phyloP scores from a whole-genome alignment of 2,888 invertebrate genomes.

The Phalera bucephala region DNA sequence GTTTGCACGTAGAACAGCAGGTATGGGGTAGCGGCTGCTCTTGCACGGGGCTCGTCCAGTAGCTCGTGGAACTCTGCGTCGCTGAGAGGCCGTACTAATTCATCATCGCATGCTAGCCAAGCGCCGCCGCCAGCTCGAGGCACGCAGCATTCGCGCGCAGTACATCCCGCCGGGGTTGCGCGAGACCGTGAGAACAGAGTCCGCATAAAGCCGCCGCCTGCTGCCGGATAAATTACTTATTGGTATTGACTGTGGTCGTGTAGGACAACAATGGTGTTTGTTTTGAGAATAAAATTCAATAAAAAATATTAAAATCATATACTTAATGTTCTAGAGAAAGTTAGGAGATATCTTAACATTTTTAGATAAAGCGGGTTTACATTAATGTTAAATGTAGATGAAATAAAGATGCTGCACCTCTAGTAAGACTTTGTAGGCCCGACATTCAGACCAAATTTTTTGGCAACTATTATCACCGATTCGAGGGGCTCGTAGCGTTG shows the following conservation, averaged over 20 bases:
- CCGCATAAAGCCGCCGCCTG: constrained; percentile 65
- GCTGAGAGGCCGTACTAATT: constrained; percentile 90
- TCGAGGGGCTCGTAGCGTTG: too few relatives aligned
- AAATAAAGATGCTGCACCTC: too few relatives aligned
- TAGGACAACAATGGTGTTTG: neutral
- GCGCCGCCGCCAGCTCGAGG: constrained; percentile 69
- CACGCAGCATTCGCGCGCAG: constrained; percentile 81
- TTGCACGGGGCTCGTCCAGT: constrained; percentile 87
- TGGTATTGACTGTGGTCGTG: too few relatives aligned
- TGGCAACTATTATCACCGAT: too few relatives aligned
- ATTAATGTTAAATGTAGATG: too few relatives aligned
- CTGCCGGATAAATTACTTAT: too few relatives aligned
- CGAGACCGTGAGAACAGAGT: constrained; percentile 61
- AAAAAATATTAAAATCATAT: constrained; percentile 22
- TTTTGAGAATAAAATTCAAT: too few relatives aligned
- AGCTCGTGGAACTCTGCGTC: constrained; percentile 90
- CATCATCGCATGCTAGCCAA: constrained; percentile 96
- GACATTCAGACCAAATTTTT: too few relatives aligned
- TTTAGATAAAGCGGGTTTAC: too few relatives aligned
- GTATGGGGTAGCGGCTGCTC: constrained; percentile 93
- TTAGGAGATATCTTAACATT: too few relatives aligned
- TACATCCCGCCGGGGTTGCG: constrained; percentile 58
- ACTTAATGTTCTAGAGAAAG: constrained; percentile 24
- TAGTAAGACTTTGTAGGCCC: too few relatives aligned
- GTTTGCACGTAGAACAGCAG: constrained; percentile 91